Evolutionary conservation across 2,797 vertebrate species (phyloP).

Genomic region (Lates japonicus): DNA sequence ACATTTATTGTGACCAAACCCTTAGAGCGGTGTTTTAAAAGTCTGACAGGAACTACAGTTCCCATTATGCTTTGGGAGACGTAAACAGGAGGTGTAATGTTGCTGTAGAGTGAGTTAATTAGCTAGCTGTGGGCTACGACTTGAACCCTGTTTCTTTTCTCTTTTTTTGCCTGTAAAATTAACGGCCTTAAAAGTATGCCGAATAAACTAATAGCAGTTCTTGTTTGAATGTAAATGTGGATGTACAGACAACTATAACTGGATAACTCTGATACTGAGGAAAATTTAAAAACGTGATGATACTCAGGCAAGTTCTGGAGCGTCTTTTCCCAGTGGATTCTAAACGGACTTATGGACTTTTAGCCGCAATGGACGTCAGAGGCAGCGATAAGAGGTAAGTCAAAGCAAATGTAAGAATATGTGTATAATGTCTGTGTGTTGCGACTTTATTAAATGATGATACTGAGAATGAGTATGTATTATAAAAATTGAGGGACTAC

Average conservation of each 20-base stretch:
- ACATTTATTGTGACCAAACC: background rate
- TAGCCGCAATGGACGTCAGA: background rate
- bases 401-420: background rate
- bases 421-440: background rate
- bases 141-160: background rate
- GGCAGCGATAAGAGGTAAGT: background rate
- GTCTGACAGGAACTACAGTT: background rate
- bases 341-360: background rate
- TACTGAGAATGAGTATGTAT: background rate
- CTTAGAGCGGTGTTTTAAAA: background rate
- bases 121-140: background rate
- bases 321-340: background rate
- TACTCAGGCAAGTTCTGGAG: background rate
- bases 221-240: background rate
- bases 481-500: background rate
- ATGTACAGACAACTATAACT: background rate
- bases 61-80: background rate
- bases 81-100: background rate
- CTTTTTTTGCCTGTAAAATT: background rate
- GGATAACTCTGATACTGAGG: background rate
- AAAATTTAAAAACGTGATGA: background rate
- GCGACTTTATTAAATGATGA: background rate
- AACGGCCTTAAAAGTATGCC: background rate
- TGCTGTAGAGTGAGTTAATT: background rate
- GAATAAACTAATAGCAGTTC: background rate